These are phyloP conservation scores for Tachina grossa DNA, from an alignment of 2,888 invertebrate genomes.

Conservation along the genomic window DNA sequence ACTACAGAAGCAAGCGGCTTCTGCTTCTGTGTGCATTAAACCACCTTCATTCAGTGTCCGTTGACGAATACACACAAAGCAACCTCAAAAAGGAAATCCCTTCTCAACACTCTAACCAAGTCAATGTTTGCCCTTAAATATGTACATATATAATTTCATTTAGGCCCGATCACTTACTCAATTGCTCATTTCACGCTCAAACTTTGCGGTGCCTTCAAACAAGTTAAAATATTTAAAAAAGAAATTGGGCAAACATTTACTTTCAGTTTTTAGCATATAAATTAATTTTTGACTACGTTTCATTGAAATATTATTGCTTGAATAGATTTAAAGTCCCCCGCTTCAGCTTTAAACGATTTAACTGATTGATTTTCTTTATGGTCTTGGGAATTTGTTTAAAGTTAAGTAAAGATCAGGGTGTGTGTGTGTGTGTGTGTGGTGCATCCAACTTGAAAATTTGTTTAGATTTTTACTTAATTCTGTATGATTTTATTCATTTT, in stretches of 20 bases:
- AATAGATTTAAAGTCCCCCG: slow-evolving; percentile 12
- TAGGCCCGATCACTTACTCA: slow-evolving; percentile 45
- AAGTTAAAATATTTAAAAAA: slow-evolving; percentile 14
- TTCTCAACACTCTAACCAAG: slow-evolving; percentile 14
- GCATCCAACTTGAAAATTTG: slow-evolving; percentile 58
- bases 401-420: background rate
- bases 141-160: slow-evolving; percentile 57
- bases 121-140: slow-evolving; percentile 56
- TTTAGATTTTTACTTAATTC: slow-evolving; percentile 47
- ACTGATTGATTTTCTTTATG: slow-evolving; percentile 10
- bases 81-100: slow-evolving; percentile 36
- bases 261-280: slow-evolving; percentile 1
- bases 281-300: background rate
- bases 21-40: slow-evolving; percentile 64
- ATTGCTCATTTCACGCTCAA: slow-evolving; percentile 29
- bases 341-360: background rate
- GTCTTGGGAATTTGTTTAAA: background rate
- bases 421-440: background rate
- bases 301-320: slow-evolving; percentile 6
- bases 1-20: slow-evolving; percentile 70
- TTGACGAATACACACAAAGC: slow-evolving; percentile 26
- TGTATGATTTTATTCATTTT: slow-evolving; percentile 20
- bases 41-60: slow-evolving; percentile 55
- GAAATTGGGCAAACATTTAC: slow-evolving; percentile 37
- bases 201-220: slow-evolving; percentile 56